A percentile compares a stretch with the other conserved stretches of the same genome.
phyloP scores from a whole-genome alignment of 2,888 invertebrate genomes.

The Sarcophaga variegata region DNA sequence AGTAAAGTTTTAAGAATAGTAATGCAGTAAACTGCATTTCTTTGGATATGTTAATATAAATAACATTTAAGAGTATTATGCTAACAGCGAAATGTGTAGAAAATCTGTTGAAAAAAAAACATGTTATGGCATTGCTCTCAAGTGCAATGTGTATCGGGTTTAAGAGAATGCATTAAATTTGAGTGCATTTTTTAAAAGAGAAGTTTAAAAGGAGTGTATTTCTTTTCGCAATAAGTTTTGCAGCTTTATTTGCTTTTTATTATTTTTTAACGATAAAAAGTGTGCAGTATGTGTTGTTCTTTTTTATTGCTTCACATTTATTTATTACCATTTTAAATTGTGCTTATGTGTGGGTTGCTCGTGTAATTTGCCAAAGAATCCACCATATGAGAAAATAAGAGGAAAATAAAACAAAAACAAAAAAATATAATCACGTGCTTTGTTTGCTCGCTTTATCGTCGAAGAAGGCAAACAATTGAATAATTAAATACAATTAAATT shows the following conservation, averaged over 20 bases:
- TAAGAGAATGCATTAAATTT: constrained; percentile 22
- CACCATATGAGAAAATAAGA: no score
- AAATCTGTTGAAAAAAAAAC: no score
- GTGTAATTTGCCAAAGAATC: constrained; percentile 18
- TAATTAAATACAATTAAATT: constrained; percentile 22
- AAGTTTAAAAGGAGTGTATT: neutral
- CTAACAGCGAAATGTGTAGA: no score
- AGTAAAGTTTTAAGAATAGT: no score
- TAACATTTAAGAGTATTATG: no score
- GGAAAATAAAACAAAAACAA: neutral
- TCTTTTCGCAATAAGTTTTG: neutral
- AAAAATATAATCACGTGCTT: constrained; percentile 70
- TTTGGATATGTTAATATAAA: no score
- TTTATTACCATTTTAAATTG: constrained; percentile 6
- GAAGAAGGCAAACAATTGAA: constrained; percentile 18
- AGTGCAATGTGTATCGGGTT: neutral
- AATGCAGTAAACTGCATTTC: no score
- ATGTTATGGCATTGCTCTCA: neutral
- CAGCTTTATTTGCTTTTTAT: neutral
- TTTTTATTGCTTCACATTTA: neutral
- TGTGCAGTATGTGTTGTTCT: constrained; percentile 33
- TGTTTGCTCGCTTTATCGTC: constrained; percentile 55
- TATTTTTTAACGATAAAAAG: neutral
- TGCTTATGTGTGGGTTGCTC: constrained; percentile 33
- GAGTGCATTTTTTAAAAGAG: constrained; percentile 9